A percentile compares a stretch with the other conserved stretches of the same genome.
These are phyloP conservation scores for Oryzaephilus surinamensis DNA, from an alignment of 1,140 invertebrate species.

Conservation along the genomic window DNA sequence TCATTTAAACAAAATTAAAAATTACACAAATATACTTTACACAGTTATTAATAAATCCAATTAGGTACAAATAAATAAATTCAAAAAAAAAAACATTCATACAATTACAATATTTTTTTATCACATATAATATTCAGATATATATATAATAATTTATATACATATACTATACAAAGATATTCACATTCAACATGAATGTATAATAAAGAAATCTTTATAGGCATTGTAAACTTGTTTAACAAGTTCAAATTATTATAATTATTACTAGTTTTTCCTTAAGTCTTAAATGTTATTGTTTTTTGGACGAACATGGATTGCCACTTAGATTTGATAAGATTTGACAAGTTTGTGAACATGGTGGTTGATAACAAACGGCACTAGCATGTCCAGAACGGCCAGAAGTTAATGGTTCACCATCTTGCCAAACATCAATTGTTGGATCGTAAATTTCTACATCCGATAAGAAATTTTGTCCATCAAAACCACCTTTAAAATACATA, in stretches of 20 bases:
- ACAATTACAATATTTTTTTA: constrained; percentile 6
- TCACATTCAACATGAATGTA: constrained; percentile 5
- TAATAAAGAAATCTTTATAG: constrained; percentile 3
- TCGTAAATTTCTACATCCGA: constrained; percentile 80
- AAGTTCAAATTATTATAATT: constrained; percentile 5
- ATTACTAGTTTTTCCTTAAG: constrained; percentile 1
- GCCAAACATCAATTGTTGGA: constrained; percentile 64
- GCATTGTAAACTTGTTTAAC: too few species aligned
- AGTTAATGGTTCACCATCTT: constrained; percentile 62
- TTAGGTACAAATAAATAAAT: constrained; percentile 9
- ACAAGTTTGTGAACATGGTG: constrained; percentile 37
- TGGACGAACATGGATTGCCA: constrained; percentile 4
- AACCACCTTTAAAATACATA: constrained; percentile 56
- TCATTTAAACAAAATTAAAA: constrained; percentile 2
- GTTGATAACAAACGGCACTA: constrained; percentile 72
- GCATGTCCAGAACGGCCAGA: constrained; percentile 82
- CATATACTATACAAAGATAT: constrained; percentile 6
- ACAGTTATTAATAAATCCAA: constrained; percentile 8
- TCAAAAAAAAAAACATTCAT: constrained; percentile 6
- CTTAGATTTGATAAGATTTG: constrained; percentile 5
- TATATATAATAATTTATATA: constrained; percentile 7
- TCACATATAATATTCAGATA: constrained; percentile 3
- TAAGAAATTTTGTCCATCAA: constrained; percentile 72
- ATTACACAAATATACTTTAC: constrained; percentile 4
- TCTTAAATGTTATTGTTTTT: constrained; percentile 2